Conservation (phyloP, 2,113 vertebrate species). For the Cavia aperea region DNA sequence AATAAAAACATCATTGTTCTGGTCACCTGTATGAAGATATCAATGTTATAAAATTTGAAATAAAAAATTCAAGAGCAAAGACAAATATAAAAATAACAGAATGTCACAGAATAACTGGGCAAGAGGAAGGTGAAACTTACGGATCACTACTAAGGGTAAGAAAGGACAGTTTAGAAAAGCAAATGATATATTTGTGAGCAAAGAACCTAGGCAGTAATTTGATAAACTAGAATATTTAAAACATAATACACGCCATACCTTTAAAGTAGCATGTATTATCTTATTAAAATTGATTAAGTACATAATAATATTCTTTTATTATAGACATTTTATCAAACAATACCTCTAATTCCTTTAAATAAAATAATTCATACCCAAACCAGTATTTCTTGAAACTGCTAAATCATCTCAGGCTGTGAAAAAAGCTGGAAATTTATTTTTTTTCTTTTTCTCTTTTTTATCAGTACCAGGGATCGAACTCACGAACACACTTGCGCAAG, state of each 20-base stretch:
- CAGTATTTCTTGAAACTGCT: conserved; percentile 57
- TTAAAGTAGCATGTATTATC: not conserved
- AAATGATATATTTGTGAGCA: not conserved
- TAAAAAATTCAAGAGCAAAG: not conserved
- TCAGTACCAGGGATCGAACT: too few species aligned
- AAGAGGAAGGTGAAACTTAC: not conserved
- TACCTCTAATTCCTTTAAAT: conserved; percentile 47
- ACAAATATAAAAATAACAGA: not conserved
- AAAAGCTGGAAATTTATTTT: conserved; percentile 51
- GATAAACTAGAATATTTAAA: not conserved
- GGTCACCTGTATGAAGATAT: not conserved
- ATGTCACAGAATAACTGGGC: not conserved
- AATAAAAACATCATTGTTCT: not conserved
- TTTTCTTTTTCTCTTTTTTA: too few species aligned
- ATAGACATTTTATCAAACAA: conserved; percentile 28
- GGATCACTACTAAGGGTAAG: not conserved
- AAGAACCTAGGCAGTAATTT: not conserved
- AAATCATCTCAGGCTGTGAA: conserved; percentile 46
- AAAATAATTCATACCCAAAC: conserved; percentile 46
- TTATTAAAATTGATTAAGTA: conserved; percentile 40
- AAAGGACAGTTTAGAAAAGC: not conserved
- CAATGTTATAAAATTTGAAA: not conserved
- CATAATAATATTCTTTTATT: not conserved
- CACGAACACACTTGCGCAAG: too few species aligned
- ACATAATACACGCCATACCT: not conserved